Conservation (phyloP, 1,140 invertebrate species). For the Drosophila funebris region DNA sequence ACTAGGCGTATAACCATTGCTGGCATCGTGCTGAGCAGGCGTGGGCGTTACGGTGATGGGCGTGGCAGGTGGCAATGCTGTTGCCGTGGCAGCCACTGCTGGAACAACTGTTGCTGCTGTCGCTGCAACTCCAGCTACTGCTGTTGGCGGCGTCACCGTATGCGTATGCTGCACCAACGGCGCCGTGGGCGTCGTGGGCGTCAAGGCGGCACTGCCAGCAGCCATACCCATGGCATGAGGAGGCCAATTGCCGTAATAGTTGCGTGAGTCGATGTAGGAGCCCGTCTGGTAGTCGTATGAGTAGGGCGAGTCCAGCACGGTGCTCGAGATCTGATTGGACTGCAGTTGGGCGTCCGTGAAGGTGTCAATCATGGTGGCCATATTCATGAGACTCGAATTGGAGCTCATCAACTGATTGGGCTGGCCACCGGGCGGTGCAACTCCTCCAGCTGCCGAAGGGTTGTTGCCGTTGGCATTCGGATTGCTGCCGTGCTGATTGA, state of each 20-base stretch:
- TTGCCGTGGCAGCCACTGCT: conserved; percentile 6
- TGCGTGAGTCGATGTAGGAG: conserved; percentile 82
- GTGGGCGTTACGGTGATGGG: conserved; percentile 40
- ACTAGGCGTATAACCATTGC: conserved; percentile 57
- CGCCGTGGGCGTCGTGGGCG: conserved; percentile 61
- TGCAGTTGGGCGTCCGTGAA: conserved; percentile 90
- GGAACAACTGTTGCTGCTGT: conserved; percentile 22
- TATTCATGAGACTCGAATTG: conserved; percentile 87
- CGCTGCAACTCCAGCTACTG: conserved; percentile 26
- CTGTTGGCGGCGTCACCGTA: conserved; percentile 35
- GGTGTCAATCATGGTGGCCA: conserved; percentile 90
- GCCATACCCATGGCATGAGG: conserved; percentile 68
- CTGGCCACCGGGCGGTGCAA: conserved; percentile 22
- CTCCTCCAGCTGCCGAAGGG: conserved; percentile 22
- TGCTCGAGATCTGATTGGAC: conserved; percentile 92
- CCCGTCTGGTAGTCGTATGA: conserved; percentile 87
- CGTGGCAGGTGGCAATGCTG: conserved; percentile 21
- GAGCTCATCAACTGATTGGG: conserved; percentile 83
- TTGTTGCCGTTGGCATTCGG: conserved; percentile 35
- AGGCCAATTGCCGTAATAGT: conserved; percentile 83
- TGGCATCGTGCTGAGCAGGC: conserved; percentile 57
- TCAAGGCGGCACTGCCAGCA: conserved; percentile 42
- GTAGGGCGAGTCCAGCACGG: conserved; percentile 90
- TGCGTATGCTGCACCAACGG: conserved; percentile 46
- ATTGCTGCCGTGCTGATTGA: conserved; percentile 62